These are phyloP conservation scores for Fabriciana adippe DNA, from an alignment of 2,888 invertebrate genomes.

Conservation along the genomic window DNA sequence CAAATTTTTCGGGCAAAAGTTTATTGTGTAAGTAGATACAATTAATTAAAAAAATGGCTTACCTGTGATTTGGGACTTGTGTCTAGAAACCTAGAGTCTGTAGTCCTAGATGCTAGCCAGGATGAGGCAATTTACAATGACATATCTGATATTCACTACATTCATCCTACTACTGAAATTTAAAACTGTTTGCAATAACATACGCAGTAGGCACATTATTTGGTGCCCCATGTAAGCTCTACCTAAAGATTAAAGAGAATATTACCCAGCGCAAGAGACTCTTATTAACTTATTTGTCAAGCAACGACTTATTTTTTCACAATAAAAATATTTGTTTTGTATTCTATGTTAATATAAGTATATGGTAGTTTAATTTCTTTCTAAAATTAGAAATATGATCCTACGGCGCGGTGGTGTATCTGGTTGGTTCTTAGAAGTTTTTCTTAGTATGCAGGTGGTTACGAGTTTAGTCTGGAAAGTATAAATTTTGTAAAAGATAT, in stretches of 20 bases:
- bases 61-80: background rate
- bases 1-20: too few species aligned
- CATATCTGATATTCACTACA: too few species aligned
- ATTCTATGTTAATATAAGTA: background rate
- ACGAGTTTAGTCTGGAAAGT: too few species aligned
- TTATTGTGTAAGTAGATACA: too few species aligned
- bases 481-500: too few species aligned
- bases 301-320: conserved; percentile 36
- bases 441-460: too few species aligned
- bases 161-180: too few species aligned
- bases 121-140: too few species aligned
- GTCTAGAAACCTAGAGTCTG: background rate
- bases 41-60: too few species aligned
- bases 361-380: background rate
- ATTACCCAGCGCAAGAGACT: conserved; percentile 18
- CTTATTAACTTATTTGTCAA: conserved; percentile 38
- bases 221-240: conserved; percentile 22
- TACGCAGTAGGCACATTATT: background rate
- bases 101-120: background rate
- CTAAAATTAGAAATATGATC: too few species aligned
- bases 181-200: background rate
- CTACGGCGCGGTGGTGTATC: too few species aligned
- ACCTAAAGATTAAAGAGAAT: conserved; percentile 26
- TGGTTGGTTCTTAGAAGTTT: too few species aligned
- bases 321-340: conserved; percentile 34